phyloP scores from a whole-genome alignment of 2,113 vertebrate genomes.

The Laterallus jamaicensis region DNA sequence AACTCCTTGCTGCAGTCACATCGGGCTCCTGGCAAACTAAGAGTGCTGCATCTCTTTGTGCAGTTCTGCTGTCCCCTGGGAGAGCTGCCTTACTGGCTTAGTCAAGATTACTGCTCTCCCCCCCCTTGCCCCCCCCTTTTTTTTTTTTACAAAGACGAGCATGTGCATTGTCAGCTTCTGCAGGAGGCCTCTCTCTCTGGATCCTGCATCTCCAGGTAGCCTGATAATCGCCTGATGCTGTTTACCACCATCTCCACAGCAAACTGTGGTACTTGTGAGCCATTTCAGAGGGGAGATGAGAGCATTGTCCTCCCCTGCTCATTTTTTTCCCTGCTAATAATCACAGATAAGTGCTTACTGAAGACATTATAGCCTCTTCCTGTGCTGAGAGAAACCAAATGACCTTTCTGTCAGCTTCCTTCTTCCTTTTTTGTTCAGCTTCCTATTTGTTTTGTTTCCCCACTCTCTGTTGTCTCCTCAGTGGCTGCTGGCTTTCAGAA shows the following conservation, averaged over 20 bases:
- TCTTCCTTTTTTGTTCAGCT: neutral
- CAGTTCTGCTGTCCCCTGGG: neutral
- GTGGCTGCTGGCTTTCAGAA: neutral
- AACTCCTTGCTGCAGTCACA: neutral
- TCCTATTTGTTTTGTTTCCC: neutral
- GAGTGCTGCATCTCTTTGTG: neutral
- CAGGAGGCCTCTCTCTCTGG: neutral
- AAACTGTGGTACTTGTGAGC: neutral
- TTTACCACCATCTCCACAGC: neutral
- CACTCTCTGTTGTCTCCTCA: neutral
- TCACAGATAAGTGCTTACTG: neutral
- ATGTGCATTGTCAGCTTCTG: neutral
- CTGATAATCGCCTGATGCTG: neutral
- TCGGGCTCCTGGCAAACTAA: accelerated
- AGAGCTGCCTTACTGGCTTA: neutral
- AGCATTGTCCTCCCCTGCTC: neutral
- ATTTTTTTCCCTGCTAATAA: neutral
- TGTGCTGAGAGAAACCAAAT: neutral
- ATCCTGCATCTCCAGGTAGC: neutral
- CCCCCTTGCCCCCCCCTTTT: too few relatives aligned
- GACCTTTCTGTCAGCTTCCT: neutral
- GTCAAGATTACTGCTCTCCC: neutral
- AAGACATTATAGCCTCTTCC: neutral
- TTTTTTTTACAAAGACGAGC: neutral
- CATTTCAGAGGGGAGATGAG: neutral